Conservation (phyloP, 2,888 invertebrate genomes). For the Pseudococcus jackbeardsleyi region DNA sequence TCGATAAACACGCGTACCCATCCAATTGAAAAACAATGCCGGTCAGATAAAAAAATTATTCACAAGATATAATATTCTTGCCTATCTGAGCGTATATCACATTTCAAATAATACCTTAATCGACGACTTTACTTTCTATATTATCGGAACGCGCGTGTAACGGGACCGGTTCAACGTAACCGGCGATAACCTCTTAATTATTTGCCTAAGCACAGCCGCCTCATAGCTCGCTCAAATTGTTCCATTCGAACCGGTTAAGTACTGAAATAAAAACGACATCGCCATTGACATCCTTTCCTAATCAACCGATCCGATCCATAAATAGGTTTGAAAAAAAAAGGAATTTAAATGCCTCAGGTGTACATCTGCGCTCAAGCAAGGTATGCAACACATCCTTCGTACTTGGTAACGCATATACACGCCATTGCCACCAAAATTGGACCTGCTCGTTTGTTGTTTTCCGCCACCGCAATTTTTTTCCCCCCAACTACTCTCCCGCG, state of each 20-base stretch:
- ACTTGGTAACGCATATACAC: background rate
- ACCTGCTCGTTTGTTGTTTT: background rate
- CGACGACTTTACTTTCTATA: slow-evolving; percentile 43
- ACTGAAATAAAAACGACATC: background rate
- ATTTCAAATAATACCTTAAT: slow-evolving; percentile 39
- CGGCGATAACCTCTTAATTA: slow-evolving; percentile 46
- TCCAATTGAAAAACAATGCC: slow-evolving; percentile 38
- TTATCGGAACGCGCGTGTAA: background rate
- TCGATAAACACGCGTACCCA: slow-evolving; percentile 14
- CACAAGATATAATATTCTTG: background rate
- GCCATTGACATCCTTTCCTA: slow-evolving; percentile 10
- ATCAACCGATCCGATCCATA: background rate
- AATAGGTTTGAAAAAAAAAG: background rate
- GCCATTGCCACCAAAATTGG: background rate
- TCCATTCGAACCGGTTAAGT: background rate
- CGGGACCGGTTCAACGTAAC: slow-evolving; percentile 38
- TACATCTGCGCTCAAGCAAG: background rate
- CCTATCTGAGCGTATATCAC: slow-evolving; percentile 20
- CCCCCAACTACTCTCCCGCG: background rate
- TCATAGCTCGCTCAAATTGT: slow-evolving; percentile 4
- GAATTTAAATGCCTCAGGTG: background rate
- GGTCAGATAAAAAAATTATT: slow-evolving; percentile 19
- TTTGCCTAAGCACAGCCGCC: background rate
- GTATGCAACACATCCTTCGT: background rate
- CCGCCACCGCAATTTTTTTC: background rate